Conservation (phyloP, 2,888 invertebrate species). For the Cactoblastis cactorum region DNA sequence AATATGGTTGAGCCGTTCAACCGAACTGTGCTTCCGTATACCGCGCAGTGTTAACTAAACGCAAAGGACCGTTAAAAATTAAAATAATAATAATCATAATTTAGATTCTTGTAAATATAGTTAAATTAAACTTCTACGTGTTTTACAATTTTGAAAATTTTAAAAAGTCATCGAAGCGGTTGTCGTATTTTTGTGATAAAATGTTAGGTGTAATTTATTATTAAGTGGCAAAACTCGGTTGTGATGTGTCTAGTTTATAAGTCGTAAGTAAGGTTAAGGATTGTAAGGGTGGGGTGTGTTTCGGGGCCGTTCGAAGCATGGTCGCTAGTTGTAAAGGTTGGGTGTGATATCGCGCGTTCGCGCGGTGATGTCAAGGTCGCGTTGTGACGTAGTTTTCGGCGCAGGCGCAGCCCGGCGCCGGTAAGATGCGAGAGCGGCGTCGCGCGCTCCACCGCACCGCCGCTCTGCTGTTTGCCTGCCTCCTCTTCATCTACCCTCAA, state of each 20-base stretch:
- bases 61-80: conserved; percentile 25
- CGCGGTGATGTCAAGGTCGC: conserved; percentile 53
- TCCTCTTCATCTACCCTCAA: conserved; percentile 66
- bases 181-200: conserved; percentile 79
- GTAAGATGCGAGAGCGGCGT: conserved; percentile 76
- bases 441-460: conserved; percentile 67
- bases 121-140: conserved; percentile 53
- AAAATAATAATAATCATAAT: conserved; percentile 14
- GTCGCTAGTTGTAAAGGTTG: conserved; percentile 14
- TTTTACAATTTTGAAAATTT: conserved; percentile 61
- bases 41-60: conserved; percentile 52
- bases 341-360: conserved; percentile 46
- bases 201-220: conserved; percentile 40
- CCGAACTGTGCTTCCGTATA: conserved; percentile 69
- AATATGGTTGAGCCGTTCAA: conserved; percentile 70
- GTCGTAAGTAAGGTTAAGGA: conserved; percentile 53
- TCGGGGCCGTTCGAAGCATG: too few relatives aligned
- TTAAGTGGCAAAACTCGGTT: conserved; percentile 76
- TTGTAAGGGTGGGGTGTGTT: conserved; percentile 21
- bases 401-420: conserved; percentile 76
- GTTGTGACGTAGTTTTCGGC: conserved; percentile 68
- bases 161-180: conserved; percentile 76
- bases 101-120: conserved; percentile 43
- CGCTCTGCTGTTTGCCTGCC: conserved; percentile 68
- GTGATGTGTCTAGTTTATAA: conserved; percentile 76